Conservation (phyloP, 2,113 vertebrate genomes). For the Sus scrofa region DNA sequence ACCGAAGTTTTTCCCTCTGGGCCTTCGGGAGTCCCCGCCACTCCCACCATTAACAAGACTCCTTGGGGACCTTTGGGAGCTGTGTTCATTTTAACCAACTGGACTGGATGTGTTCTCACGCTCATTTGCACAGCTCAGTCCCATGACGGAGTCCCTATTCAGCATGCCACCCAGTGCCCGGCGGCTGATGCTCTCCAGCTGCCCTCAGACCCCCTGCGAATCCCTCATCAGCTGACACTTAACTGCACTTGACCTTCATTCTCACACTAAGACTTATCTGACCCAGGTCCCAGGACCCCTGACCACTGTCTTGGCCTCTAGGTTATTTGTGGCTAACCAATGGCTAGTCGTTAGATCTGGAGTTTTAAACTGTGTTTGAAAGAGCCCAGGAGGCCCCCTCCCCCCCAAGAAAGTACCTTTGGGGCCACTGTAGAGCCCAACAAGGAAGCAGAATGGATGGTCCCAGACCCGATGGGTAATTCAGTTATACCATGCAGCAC, state of each 20-base stretch:
- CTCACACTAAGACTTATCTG: not conserved
- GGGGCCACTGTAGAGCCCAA: not conserved
- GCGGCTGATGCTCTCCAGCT: not conserved
- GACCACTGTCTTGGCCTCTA: not conserved
- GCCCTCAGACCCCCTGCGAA: not conserved
- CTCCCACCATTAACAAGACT: constrained; percentile 31
- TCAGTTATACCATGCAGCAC: not conserved
- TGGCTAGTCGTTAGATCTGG: not conserved
- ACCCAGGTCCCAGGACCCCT: not conserved
- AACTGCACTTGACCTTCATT: not conserved
- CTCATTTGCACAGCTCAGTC: not conserved
- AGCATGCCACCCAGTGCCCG: not conserved
- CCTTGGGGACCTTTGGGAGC: not conserved
- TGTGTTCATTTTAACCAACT: constrained; percentile 23
- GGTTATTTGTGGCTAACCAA: not conserved
- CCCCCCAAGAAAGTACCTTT: not conserved
- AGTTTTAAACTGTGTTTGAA: not conserved
- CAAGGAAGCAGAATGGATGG: not conserved
- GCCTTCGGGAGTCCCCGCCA: not conserved
- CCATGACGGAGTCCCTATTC: not conserved
- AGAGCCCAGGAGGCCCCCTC: not conserved
- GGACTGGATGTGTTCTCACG: not conserved
- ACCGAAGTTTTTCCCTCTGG: not conserved
- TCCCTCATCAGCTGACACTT: not conserved
- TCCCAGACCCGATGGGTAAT: not conserved